These are phyloP conservation scores for Geodia barretti DNA, from an alignment of 37 sponge, comb jelly and placozoan species.

Conservation along the genomic window DNA sequence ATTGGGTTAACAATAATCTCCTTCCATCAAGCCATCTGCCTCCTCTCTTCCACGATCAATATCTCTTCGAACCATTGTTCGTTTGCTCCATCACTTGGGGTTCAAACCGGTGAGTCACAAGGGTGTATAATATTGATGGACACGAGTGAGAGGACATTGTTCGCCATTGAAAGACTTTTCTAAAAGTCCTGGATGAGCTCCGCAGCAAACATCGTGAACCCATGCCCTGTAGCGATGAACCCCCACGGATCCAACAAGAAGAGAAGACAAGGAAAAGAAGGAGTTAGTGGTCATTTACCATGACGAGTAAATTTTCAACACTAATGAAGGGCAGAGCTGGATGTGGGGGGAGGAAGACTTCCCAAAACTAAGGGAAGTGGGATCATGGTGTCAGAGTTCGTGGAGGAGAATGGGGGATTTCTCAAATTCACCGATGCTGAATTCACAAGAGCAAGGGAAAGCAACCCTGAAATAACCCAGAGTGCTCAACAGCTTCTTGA, in stretches of 20 bases:
- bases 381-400: constrained; percentile 23
- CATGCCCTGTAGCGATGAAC: constrained; percentile 15
- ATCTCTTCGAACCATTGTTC: constrained; percentile 10
- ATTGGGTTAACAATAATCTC: constrained; percentile 32
- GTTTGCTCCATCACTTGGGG: background rate
- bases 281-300: background rate
- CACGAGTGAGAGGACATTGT: constrained; percentile 57
- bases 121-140: constrained; percentile 55
- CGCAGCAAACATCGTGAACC: background rate
- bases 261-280: constrained; percentile 7
- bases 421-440: background rate
- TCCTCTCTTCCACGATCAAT: constrained; percentile 4
- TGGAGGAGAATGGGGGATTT: constrained; percentile 10
- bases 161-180: background rate
- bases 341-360: constrained; percentile 2
- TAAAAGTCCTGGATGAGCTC: background rate
- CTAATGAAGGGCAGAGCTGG: constrained; percentile 21
- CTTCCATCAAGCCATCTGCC: background rate
- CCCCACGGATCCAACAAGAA: background rate
- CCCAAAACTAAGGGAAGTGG: constrained; percentile 7
- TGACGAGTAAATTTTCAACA: constrained; percentile 17
- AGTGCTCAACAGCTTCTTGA: constrained; percentile 9
- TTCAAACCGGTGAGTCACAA: constrained; percentile 25
- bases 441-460: background rate
- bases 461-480: background rate